These are phyloP conservation scores for Eclectus roratus DNA, from an alignment of 2,113 vertebrate genomes.

Conservation along the genomic window DNA sequence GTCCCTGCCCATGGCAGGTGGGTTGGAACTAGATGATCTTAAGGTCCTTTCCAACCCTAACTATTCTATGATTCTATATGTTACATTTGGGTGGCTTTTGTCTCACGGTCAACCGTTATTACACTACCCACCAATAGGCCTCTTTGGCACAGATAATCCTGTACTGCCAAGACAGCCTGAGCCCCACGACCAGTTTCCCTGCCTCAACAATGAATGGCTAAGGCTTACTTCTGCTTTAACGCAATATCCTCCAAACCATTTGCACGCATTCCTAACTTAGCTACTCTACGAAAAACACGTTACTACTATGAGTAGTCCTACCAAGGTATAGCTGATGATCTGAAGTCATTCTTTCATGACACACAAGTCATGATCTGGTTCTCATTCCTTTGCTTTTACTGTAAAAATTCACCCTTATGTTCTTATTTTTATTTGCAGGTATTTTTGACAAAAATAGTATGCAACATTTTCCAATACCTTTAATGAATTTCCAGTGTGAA, in stretches of 20 bases:
- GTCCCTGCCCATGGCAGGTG: too few relatives aligned
- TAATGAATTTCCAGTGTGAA: constrained; percentile 97
- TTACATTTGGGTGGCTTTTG: background rate
- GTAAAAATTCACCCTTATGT: background rate
- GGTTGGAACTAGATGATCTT: too few relatives aligned
- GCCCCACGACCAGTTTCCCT: background rate
- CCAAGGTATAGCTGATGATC: background rate
- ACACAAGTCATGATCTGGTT: background rate
- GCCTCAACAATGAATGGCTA: background rate
- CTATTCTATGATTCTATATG: too few relatives aligned
- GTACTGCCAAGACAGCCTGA: background rate
- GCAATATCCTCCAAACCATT: background rate
- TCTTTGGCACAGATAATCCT: background rate
- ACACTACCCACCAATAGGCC: background rate
- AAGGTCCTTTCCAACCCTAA: too few relatives aligned
- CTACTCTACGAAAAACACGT: background rate
- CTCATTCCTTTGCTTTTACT: background rate
- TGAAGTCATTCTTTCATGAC: background rate
- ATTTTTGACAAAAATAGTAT: background rate
- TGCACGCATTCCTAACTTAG: background rate
- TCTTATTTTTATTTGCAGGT: background rate
- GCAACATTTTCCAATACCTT: constrained; percentile 81
- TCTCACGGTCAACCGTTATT: background rate
- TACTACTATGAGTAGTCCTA: background rate
- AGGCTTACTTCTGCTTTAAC: background rate